Evolutionary conservation across 2,888 invertebrate genomes (phyloP).

Genomic region (Zeuzera pyrina): DNA sequence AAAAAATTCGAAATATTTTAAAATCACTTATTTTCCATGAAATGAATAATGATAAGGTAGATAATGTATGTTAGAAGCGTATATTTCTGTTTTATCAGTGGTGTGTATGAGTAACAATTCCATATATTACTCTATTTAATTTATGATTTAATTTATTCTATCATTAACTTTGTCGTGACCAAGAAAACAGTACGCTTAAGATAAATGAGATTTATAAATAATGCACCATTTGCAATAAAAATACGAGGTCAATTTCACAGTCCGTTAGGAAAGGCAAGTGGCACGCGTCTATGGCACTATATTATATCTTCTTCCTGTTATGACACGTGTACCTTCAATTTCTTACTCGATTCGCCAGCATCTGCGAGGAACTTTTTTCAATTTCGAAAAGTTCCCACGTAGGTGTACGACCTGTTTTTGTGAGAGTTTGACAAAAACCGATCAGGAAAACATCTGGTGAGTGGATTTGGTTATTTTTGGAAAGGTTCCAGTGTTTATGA

Average conservation of each 20-base stretch:
- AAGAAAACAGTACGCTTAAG: not conserved
- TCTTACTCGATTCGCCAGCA: conserved; percentile 37
- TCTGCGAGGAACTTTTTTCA: conserved; percentile 40
- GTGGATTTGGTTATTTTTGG: conserved; percentile 48
- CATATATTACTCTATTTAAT: too few species aligned
- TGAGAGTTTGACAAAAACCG: conserved; percentile 32
- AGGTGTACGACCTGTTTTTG: conserved; percentile 49
- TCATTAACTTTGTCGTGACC: too few species aligned
- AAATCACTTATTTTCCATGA: too few species aligned
- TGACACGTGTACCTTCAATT: conserved; percentile 42
- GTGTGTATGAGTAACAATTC: too few species aligned
- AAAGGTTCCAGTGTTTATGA: conserved; percentile 34
- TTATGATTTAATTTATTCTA: too few species aligned
- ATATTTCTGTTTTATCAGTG: too few species aligned
- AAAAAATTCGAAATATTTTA: too few species aligned
- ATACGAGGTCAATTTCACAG: conserved; percentile 50
- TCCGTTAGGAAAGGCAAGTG: conserved; percentile 46
- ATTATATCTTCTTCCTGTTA: conserved; percentile 50
- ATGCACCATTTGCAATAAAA: conserved; percentile 17
- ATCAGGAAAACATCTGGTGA: conserved; percentile 58
- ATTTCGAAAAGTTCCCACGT: conserved; percentile 49
- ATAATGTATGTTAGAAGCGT: too few species aligned
- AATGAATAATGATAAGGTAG: too few species aligned
- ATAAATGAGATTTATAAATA: not conserved
- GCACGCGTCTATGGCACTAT: conserved; percentile 43